Percentiles rank a stretch among this genome's conserved stretches.
Evolutionary conservation across 2,888 invertebrate species (phyloP).

Genomic region (Pantelozetes paolii): DNA sequence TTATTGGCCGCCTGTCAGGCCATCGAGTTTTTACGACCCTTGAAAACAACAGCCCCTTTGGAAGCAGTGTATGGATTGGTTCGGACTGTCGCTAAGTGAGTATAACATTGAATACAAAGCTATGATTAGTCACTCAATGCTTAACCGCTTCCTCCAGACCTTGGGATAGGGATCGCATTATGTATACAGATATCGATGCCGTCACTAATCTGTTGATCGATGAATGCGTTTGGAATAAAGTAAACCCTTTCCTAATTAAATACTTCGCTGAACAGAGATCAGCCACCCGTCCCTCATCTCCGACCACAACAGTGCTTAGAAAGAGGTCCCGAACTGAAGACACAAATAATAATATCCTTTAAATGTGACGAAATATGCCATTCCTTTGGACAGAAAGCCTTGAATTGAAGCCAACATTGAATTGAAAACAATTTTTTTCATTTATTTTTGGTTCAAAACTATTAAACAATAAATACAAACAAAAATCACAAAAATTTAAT

Average conservation of each 20-base stretch:
- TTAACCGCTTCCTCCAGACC: constrained; percentile 53
- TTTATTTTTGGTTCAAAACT: too few relatives aligned
- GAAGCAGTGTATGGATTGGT: constrained; percentile 63
- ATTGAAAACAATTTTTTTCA: too few relatives aligned
- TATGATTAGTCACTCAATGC: not conserved
- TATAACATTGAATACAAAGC: constrained; percentile 14
- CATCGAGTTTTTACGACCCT: constrained; percentile 63
- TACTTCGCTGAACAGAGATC: constrained; percentile 14
- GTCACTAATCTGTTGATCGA: constrained; percentile 57
- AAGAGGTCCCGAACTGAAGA: constrained; percentile 27
- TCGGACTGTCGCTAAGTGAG: constrained; percentile 57
- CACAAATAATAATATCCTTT: too few relatives aligned
- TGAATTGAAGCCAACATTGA: too few relatives aligned
- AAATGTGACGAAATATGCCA: too few relatives aligned
- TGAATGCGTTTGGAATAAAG: constrained; percentile 59
- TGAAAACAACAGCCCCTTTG: constrained; percentile 62
- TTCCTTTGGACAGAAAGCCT: too few relatives aligned
- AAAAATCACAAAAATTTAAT: too few relatives aligned
- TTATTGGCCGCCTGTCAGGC: constrained; percentile 64
- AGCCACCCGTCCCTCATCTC: constrained; percentile 34
- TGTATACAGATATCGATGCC: constrained; percentile 64
- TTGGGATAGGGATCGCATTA: constrained; percentile 62
- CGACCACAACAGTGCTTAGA: constrained; percentile 34
- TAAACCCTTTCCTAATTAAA: constrained; percentile 55
- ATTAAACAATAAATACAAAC: too few relatives aligned